Base-by-base conservation (phyloP, 2,113 vertebrate species). In the Pholis gunnellus region DNA sequence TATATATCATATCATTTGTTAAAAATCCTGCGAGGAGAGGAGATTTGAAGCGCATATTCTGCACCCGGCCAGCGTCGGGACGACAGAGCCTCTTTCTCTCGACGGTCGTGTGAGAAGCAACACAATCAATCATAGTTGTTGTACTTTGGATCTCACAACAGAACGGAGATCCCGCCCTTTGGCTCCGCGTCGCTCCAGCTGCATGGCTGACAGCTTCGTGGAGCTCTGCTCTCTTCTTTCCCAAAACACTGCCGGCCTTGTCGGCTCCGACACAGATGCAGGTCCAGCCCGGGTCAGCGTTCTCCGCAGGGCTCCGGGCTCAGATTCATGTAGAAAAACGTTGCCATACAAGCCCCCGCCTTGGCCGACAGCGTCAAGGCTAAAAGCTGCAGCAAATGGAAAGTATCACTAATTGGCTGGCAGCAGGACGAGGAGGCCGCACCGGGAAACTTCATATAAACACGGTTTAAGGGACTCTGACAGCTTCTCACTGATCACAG, bases 401-500 rank as follows among this genome's bases (percentile, higher is more conserved):
- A 91, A 91, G 72, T 76, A 83, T 83, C 72, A 72, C 69, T 84
- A 93, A 88, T 64, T 83, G 67, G 61, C 87, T 88, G 87, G 85
- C 90, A 63, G 48, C 31, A n/a, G 71, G 36, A 31, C 0, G 22
- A 59, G 59, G 77, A 70, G 84, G 72, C 76, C 78, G 81, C 61
- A 59, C 13, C 22, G 25, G 48, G 76, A 87, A 79, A 79, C 81
- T 48, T 68, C 40, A 40, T 14, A 52, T 44, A 81, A 81, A 85
- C 82, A 78, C 52, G 6, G 67, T 76, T 76, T 34, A 56, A 84
- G 60, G 65, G 46, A 75, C 81, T 52, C 50, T 75, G 66, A 79
- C 56, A 50, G 68, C 15, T 20, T 9, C 22, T 61, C 9, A 13
- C 56, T 54, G 68, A 59, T 68, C 29, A 31, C 31, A 46, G 40